Percentiles rank a stretch among this genome's conserved stretches.
Evolutionary conservation across 2,888 invertebrate genomes (phyloP).

Genomic region (Tetramorium bicarinatum): DNA sequence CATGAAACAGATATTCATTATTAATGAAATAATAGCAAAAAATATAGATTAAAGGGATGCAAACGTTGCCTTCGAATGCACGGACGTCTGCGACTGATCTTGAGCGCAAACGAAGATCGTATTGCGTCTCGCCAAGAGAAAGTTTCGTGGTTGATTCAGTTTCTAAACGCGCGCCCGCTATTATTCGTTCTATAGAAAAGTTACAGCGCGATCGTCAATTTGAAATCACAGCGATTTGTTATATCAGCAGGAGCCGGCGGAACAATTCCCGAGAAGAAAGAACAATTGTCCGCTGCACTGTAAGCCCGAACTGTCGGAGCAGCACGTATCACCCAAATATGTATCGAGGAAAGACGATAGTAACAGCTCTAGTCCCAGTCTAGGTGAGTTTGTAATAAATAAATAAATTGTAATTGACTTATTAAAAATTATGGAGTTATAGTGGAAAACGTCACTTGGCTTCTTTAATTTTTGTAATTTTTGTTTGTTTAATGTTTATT

Average conservation of each 20-base stretch:
- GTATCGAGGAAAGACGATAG: constrained; percentile 73
- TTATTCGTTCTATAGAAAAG: constrained; percentile 40
- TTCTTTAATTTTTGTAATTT: neutral
- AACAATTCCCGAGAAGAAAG: constrained; percentile 73
- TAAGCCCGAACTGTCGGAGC: constrained; percentile 75
- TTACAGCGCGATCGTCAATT: constrained; percentile 42
- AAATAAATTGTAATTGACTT: neutral
- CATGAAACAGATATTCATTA: neutral
- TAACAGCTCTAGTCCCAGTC: constrained; percentile 76
- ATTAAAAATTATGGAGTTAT: neutral
- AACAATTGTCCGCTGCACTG: constrained; percentile 81
- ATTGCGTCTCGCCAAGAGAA: constrained; percentile 1
- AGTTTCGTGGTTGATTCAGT: constrained; percentile 26
- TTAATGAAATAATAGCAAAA: neutral
- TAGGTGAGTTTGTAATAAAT: constrained; percentile 71
- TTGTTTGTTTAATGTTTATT: neutral
- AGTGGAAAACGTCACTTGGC: neutral
- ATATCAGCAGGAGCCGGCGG: constrained; percentile 70
- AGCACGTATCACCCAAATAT: constrained; percentile 78
- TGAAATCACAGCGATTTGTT: constrained; percentile 40
- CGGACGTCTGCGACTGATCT: neutral
- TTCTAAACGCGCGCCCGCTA: constrained; percentile 32
- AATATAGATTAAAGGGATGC: neutral
- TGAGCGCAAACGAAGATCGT: constrained; percentile 2
- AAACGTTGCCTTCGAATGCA: neutral